These are phyloP conservation scores for Isoperla grammatica DNA, from an alignment of 2,888 invertebrate genomes.

Conservation along the genomic window DNA sequence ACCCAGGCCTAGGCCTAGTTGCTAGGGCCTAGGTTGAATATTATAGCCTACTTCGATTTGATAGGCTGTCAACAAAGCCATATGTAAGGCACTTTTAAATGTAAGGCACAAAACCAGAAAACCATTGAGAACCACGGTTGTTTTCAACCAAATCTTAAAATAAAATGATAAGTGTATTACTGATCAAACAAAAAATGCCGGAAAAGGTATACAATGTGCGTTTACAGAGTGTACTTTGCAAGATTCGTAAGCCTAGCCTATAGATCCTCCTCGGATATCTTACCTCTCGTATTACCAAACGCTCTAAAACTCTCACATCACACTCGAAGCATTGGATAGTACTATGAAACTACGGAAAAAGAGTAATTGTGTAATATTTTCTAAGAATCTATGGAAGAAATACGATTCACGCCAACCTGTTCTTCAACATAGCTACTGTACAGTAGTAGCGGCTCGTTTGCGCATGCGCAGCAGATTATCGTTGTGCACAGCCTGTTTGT, in stretches of 20 bases:
- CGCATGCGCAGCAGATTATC: slow-evolving; percentile 23
- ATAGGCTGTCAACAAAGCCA: neutral
- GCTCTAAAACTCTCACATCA: too few species aligned
- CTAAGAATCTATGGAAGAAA: neutral
- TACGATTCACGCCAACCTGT: slow-evolving; percentile 28
- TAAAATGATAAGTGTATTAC: slow-evolving; percentile 9
- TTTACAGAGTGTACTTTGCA: neutral
- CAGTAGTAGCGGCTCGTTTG: slow-evolving; percentile 1
- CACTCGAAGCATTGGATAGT: too few species aligned
- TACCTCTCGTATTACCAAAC: too few species aligned
- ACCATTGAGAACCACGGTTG: neutral
- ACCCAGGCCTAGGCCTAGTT: too few species aligned
- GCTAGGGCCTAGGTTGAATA: too few species aligned
- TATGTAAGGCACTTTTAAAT: neutral
- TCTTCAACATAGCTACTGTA: slow-evolving; percentile 16
- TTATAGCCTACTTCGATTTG: neutral
- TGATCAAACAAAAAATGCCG: slow-evolving; percentile 6
- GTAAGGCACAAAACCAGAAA: slow-evolving; percentile 1
- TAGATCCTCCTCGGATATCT: too few species aligned
- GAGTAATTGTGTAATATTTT: too few species aligned
- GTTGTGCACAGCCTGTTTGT: neutral
- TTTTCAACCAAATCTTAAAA: slow-evolving; percentile 6
- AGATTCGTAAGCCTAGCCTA: too few species aligned
- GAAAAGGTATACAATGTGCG: slow-evolving; percentile 2
- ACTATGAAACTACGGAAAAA: too few species aligned